Evolutionary conservation across 2,888 invertebrate species (phyloP).

Genomic region (Diaperis boleti): DNA sequence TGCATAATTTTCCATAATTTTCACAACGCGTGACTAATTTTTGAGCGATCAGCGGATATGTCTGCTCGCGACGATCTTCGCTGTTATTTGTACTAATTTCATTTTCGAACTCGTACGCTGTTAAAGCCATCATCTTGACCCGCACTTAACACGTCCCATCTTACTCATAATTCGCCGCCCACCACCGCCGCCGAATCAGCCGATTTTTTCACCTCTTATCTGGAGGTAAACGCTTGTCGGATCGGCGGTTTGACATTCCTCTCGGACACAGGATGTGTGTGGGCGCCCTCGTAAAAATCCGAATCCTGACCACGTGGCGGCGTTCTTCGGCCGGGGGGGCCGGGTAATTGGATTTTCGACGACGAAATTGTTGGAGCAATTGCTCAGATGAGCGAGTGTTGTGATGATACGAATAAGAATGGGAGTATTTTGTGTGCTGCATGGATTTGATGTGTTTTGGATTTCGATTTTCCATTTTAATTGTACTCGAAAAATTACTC

Average conservation of each 20-base stretch:
- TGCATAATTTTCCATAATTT: too few species aligned
- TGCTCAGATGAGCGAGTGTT: too few species aligned
- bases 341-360: too few species aligned
- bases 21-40: too few species aligned
- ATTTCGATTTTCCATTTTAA: too few species aligned
- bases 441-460: too few species aligned
- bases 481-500: too few species aligned
- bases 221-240: slow-evolving; percentile 6
- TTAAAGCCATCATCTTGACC: slow-evolving; percentile 5
- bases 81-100: background rate
- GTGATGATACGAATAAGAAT: too few species aligned
- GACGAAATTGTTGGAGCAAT: too few species aligned
- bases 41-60: too few species aligned
- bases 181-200: slow-evolving; percentile 14
- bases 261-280: slow-evolving; percentile 60
- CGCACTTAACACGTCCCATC: background rate
- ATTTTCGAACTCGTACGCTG: background rate
- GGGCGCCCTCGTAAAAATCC: slow-evolving; percentile 59
- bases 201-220: slow-evolving; percentile 14
- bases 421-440: too few species aligned
- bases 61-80: background rate
- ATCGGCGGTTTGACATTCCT: slow-evolving; percentile 26
- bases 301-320: slow-evolving; percentile 53
- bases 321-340: too few species aligned
- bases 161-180: slow-evolving; percentile 16